A percentile compares a stretch with the other conserved stretches of the same genome.
phyloP scores from a whole-genome alignment of 2,888 invertebrate species.

The Deilephila porcellus region DNA sequence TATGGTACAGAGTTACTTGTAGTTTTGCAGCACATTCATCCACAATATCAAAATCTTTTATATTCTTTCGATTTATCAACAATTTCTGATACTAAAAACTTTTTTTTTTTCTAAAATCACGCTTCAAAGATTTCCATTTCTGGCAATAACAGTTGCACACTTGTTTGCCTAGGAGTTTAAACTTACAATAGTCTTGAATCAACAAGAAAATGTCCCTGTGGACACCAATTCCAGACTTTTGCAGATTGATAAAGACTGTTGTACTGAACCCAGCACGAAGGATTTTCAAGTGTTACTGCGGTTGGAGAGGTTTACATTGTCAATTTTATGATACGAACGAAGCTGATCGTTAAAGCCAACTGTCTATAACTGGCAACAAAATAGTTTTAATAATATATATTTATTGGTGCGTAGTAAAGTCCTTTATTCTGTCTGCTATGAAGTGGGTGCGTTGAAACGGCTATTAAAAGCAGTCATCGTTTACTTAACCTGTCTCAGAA shows the following conservation, averaged over 20 bases:
- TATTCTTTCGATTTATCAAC: too few species aligned
- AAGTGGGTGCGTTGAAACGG: neutral
- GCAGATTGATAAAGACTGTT: neutral
- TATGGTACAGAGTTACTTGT: too few species aligned
- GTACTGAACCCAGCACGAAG: neutral
- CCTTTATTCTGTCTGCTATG: slow-evolving; percentile 8
- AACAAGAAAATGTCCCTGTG: neutral
- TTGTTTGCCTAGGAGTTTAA: neutral
- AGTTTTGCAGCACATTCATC: too few species aligned
- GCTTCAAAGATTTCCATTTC: neutral
- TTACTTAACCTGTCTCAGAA: slow-evolving; percentile 10
- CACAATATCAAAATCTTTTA: too few species aligned
- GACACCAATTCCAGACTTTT: neutral
- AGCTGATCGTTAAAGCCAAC: slow-evolving; percentile 22
- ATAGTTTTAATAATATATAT: slow-evolving; percentile 29
- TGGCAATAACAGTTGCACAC: neutral
- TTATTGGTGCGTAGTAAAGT: slow-evolving; percentile 19
- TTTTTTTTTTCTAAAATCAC: neutral
- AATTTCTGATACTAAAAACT: too few species aligned
- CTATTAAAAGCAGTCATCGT: slow-evolving; percentile 15
- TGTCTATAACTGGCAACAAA: slow-evolving; percentile 28
- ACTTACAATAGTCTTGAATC: neutral
- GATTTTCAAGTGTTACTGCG: slow-evolving; percentile 1
- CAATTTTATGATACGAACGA: slow-evolving; percentile 1
- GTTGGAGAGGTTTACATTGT: slow-evolving; percentile 1